phyloP scores from a whole-genome alignment of 2,113 vertebrate species.

The Perognathus longimembris region DNA sequence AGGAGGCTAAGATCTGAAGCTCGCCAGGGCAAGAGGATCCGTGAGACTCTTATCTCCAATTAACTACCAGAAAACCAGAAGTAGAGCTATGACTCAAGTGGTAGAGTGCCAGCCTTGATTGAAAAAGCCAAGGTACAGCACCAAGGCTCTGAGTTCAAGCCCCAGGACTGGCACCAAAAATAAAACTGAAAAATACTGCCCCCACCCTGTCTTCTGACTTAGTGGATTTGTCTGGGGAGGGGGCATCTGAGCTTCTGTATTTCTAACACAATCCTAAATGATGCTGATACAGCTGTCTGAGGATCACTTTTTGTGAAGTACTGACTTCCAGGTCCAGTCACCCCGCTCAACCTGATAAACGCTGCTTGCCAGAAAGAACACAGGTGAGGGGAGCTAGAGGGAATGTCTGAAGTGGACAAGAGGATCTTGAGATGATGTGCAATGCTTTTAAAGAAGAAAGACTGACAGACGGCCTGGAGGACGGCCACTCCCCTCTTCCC shows the following conservation, averaged over 20 bases:
- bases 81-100: too few relatives aligned
- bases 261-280: neutral
- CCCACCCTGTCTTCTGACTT: neutral
- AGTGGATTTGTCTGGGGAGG: too few relatives aligned
- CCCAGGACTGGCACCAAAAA: too few relatives aligned
- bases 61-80: too few relatives aligned
- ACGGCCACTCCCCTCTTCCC: neutral
- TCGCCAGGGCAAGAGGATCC: too few relatives aligned
- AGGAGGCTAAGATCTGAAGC: too few relatives aligned
- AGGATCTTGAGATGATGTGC: neutral
- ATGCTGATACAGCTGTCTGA: neutral
- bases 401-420: neutral
- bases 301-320: neutral
- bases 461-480: neutral
- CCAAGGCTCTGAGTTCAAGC: too few relatives aligned
- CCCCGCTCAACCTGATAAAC: too few relatives aligned
- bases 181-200: neutral
- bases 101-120: too few relatives aligned
- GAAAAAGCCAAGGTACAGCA: too few relatives aligned
- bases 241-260: neutral
- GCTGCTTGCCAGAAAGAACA: neutral
- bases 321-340: too few relatives aligned
- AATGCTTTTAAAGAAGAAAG: neutral
- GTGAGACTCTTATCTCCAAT: too few relatives aligned
- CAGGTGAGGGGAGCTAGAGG: neutral